Conservation (phyloP, 2,888 invertebrate genomes). For the Ennomos fuscantarius region DNA sequence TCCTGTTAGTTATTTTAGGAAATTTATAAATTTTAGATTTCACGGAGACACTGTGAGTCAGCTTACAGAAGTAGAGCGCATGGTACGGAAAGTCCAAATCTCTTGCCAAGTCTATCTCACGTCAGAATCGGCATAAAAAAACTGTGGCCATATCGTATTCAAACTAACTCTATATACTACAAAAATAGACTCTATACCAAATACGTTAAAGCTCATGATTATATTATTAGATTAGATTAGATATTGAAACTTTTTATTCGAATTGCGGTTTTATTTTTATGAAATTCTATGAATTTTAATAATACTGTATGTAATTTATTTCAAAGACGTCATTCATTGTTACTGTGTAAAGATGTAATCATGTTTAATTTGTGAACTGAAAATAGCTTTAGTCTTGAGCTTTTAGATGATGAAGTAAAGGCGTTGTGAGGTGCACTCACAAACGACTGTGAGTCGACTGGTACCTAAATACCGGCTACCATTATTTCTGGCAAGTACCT, state of each 20-base stretch:
- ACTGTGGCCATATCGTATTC: conserved; percentile 3
- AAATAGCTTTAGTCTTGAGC: conserved; percentile 1
- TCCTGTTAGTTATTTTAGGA: conserved; percentile 7
- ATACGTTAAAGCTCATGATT: background rate
- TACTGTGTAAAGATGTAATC: conserved; percentile 21
- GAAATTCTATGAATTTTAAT: conserved; percentile 17
- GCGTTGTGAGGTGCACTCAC: no score
- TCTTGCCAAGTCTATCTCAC: conserved; percentile 49
- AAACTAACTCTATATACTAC: background rate
- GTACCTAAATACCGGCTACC: no score
- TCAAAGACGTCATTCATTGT: conserved; percentile 20
- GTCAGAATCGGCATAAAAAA: conserved; percentile 36
- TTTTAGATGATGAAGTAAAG: conserved; percentile 7
- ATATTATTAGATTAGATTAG: no score
- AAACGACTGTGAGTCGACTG: no score
- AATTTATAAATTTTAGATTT: conserved; percentile 12
- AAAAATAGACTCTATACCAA: conserved; percentile 11
- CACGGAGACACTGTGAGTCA: conserved; percentile 17
- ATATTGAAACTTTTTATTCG: background rate
- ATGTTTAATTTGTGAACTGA: conserved; percentile 4
- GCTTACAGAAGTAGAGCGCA: conserved; percentile 11
- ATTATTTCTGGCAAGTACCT: no score
- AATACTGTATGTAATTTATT: background rate
- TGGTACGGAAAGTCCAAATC: conserved; percentile 23
- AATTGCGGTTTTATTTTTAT: conserved; percentile 6